Base-by-base conservation (phyloP, 30 jellyfish, hydroid and myxozoan genomes). In the Hydractinia echinata region DNA sequence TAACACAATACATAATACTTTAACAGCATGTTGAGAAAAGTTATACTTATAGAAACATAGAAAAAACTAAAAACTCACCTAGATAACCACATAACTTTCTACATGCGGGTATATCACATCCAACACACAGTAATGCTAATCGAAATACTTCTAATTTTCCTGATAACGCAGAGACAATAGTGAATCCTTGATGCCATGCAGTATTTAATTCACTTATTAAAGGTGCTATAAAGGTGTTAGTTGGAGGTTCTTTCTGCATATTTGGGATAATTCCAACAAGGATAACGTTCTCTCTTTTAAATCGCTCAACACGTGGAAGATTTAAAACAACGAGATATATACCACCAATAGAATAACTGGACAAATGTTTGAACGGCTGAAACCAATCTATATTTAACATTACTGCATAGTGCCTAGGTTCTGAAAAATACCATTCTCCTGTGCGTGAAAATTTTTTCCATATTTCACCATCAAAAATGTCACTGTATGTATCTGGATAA, bases 231-330 rank as follows among this genome's bases (percentile, higher is more conserved):
- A 78, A 78, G 30, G 19, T 78, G 80, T 78, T 78, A 11, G 83
- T 78, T 54, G 84, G 66, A 54, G 86, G 86, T 55, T 78, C 86
- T 16, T 78, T 68, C 44, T 54, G 50, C 86, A 78, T 78, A 71
- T 78, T 15, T 44, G 86, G 86, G 6, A 78, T 78, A 18, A 78
- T 78, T 5, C 86, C 86, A 78, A 78, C n/a, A 5, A 14, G 60
- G n/a, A 78, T 56, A 53, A 78, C 82, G 21, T 78, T 78, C 61
- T 56, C 50, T 60, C 81, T 30, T 21, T 78, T 78, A 60, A 78
- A 78, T 11, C 86, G 56, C 21, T 78, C 86, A 16, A 79, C 44
- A 20, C 86, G 55, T 5, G 79, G 83, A 10, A 78, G 60, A 60
- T 58, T 78, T 53, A 78, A 76, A 30, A 30, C 44, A 30, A 30